These are phyloP conservation scores for Parambassis ranga DNA, from an alignment of 2,797 vertebrate genomes.

Conservation along the genomic window DNA sequence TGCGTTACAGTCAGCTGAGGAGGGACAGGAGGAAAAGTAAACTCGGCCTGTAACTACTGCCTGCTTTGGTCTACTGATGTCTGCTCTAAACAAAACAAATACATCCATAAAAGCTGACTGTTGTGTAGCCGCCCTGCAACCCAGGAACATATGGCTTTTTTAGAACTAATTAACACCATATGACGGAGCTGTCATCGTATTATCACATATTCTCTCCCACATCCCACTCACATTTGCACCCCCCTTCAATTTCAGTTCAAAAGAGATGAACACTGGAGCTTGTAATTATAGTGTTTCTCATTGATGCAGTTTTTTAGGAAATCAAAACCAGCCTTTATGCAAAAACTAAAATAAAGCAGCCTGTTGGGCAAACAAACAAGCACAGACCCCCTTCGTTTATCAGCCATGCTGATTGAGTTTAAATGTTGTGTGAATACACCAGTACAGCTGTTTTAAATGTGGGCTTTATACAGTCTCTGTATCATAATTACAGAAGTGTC, in stretches of 20 bases:
- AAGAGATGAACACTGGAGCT: not conserved
- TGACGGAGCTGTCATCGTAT: conserved; percentile 49
- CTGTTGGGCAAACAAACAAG: conserved; percentile 1
- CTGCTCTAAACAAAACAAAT: conserved; percentile 4
- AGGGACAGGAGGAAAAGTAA: not conserved
- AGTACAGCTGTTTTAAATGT: not conserved
- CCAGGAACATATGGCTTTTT: conserved; percentile 52
- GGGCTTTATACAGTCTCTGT: not conserved
- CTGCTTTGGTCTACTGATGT: conserved; percentile 1
- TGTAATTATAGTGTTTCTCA: conserved; percentile 21
- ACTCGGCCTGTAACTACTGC: not conserved
- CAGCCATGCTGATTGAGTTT: not conserved
- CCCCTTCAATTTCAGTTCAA: not conserved
- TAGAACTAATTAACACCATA: conserved; percentile 64
- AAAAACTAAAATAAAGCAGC: not conserved
- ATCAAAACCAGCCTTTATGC: not conserved
- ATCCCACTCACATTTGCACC: conserved; percentile 10
- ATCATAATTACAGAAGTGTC: conserved; percentile 2
- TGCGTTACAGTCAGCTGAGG: conserved; percentile 23
- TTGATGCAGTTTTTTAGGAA: conserved; percentile 1
- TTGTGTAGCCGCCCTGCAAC: conserved; percentile 3
- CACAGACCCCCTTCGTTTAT: not conserved
- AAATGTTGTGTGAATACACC: conserved; percentile 2
- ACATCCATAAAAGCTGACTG: conserved; percentile 4
- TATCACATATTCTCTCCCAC: conserved; percentile 22